These are phyloP conservation scores for Halesus radiatus DNA, from an alignment of 1,140 invertebrate genomes.

Conservation along the genomic window DNA sequence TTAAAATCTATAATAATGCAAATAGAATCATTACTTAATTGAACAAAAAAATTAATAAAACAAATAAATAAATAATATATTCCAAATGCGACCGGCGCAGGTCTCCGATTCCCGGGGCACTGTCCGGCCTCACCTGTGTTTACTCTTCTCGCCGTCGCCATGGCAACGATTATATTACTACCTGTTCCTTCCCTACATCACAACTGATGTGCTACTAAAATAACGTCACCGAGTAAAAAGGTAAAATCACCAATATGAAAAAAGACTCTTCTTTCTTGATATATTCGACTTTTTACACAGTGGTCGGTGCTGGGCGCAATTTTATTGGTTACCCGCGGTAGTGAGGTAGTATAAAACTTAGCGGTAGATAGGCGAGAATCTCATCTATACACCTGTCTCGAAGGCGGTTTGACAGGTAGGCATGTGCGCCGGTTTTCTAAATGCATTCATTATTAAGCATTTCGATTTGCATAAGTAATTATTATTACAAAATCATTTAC, in stretches of 20 bases:
- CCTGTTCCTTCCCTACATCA: background rate
- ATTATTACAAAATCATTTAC: too few species aligned
- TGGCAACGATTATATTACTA: constrained; percentile 36
- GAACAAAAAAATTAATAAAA: too few species aligned
- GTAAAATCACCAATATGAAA: background rate
- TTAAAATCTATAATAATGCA: too few species aligned
- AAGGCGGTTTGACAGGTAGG: constrained; percentile 34
- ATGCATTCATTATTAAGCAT: background rate
- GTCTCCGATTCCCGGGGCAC: constrained; percentile 12
- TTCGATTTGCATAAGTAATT: background rate
- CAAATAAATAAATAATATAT: background rate
- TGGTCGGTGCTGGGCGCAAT: background rate
- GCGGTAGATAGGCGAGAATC: constrained; percentile 38
- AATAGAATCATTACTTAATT: too few species aligned
- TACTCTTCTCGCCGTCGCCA: constrained; percentile 40
- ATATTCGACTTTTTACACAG: background rate
- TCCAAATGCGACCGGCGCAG: background rate
- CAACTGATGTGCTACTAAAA: background rate
- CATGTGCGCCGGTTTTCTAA: constrained; percentile 11
- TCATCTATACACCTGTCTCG: constrained; percentile 39
- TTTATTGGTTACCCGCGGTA: constrained; percentile 29
- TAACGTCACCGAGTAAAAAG: background rate
- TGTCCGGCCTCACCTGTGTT: constrained; percentile 40
- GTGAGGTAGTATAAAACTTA: constrained; percentile 33
- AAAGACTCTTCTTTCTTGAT: background rate